Percentiles rank a stretch among this genome's conserved stretches.
These are phyloP conservation scores for Epinephelus awoara DNA, from an alignment of 2,797 vertebrate genomes.

Conservation along the genomic window DNA sequence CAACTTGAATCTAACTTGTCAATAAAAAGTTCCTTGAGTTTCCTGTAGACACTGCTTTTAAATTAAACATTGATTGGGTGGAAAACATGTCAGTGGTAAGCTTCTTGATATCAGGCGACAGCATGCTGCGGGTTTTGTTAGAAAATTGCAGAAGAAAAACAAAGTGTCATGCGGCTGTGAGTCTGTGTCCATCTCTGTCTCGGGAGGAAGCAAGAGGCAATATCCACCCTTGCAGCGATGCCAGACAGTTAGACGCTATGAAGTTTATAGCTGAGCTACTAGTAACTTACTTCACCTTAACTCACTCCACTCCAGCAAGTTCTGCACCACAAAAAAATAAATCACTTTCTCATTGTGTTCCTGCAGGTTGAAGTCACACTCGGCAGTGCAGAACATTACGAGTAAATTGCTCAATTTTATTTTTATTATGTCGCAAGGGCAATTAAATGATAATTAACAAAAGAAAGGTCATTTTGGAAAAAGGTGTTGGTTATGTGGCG, in stretches of 20 bases:
- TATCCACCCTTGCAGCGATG: slow-evolving; percentile 16
- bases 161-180: slow-evolving; percentile 19
- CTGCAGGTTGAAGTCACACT: slow-evolving; percentile 68
- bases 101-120: neutral
- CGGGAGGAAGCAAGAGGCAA: slow-evolving; percentile 25
- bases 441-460: slow-evolving; percentile 73
- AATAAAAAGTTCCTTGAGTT: slow-evolving; percentile 2
- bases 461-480: slow-evolving; percentile 65
- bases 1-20: slow-evolving; percentile 11
- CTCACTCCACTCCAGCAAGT: slow-evolving; percentile 21
- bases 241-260: slow-evolving; percentile 10
- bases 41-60: slow-evolving; percentile 18
- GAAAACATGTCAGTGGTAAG: slow-evolving; percentile 20
- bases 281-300: slow-evolving; percentile 38
- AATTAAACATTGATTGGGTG: slow-evolving; percentile 45
- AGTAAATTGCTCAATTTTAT: slow-evolving; percentile 72
- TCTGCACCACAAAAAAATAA: slow-evolving; percentile 2
- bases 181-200: slow-evolving; percentile 39
- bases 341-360: slow-evolving; percentile 48
- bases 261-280: slow-evolving; percentile 29
- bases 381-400: slow-evolving; percentile 66
- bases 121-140: slow-evolving; percentile 10
- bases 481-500: slow-evolving; percentile 34
- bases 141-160: slow-evolving; percentile 29
- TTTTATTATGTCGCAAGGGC: slow-evolving; percentile 67